Conservation (phyloP, 2,888 invertebrate species). For the Nomada ruficornis region DNA sequence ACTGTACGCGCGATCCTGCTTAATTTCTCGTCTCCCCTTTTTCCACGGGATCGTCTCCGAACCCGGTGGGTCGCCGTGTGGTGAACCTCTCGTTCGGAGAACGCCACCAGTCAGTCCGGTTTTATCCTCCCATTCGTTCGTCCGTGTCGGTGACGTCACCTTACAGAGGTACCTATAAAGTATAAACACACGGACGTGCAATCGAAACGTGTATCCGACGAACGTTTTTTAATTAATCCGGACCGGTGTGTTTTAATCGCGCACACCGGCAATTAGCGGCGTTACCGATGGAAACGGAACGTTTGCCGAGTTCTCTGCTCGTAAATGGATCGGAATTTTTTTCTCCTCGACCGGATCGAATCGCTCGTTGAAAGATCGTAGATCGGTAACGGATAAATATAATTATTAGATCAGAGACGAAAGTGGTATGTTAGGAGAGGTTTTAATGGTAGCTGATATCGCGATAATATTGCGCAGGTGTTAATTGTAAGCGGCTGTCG, state of each 20-base stretch:
- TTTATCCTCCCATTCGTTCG: constrained; percentile 78
- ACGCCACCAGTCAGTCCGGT: constrained; percentile 83
- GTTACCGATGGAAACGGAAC: neutral
- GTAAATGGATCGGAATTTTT: too few species aligned
- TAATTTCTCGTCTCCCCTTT: constrained; percentile 31
- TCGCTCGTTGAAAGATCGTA: neutral
- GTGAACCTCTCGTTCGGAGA: constrained; percentile 76
- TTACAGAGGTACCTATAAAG: constrained; percentile 71
- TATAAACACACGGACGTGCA: constrained; percentile 59
- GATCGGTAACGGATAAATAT: neutral
- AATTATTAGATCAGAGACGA: constrained; percentile 20
- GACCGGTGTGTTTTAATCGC: neutral
- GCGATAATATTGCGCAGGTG: neutral
- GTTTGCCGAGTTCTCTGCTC: too few species aligned
- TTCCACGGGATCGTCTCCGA: constrained; percentile 56
- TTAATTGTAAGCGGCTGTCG: neutral
- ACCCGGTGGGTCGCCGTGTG: constrained; percentile 57
- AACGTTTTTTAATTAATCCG: neutral
- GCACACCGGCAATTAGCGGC: constrained; percentile 4
- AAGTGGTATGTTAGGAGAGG: neutral
- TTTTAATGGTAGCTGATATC: neutral
- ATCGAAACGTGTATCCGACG: constrained; percentile 32
- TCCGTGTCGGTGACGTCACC: constrained; percentile 75
- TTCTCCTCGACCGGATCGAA: too few species aligned
- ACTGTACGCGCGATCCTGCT: constrained; percentile 14